Evolutionary conservation across 2,797 vertebrate species (phyloP).

Genomic region (Hybognathus amarus): DNA sequence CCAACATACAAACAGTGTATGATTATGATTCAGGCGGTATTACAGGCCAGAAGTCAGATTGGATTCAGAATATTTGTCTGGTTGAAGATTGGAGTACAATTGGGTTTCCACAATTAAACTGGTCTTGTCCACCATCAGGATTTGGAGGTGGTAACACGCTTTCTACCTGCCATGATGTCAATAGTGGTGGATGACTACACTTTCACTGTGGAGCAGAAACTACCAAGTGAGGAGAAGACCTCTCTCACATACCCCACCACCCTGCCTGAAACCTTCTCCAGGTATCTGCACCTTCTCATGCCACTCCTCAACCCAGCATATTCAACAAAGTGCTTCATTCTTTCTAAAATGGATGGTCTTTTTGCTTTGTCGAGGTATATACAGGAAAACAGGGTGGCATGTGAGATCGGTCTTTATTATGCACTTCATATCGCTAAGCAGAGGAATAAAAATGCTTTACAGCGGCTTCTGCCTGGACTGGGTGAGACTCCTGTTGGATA

Average conservation of each 20-base stretch:
- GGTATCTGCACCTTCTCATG: constrained; percentile 70
- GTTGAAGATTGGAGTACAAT: too few relatives aligned
- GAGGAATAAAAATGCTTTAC: constrained; percentile 94
- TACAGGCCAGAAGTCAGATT: too few relatives aligned
- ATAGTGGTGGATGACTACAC: constrained; percentile 96
- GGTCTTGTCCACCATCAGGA: constrained; percentile 77
- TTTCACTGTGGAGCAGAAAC: constrained; percentile 92
- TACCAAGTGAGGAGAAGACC: constrained; percentile 91
- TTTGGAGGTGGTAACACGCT: constrained; percentile 89
- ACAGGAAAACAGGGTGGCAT: constrained; percentile 93
- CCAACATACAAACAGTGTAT: too few relatives aligned
- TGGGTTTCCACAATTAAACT: background rate
- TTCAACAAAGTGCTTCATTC: background rate
- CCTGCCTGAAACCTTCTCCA: constrained; percentile 89
- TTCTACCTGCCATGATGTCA: constrained; percentile 93
- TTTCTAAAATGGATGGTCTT: background rate
- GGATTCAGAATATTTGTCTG: too few relatives aligned
- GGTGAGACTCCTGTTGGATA: constrained; percentile 75
- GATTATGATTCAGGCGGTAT: too few relatives aligned
- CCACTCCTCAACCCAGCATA: background rate
- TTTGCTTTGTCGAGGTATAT: constrained; percentile 80
- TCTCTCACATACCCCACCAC: constrained; percentile 82
- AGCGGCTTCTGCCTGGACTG: constrained; percentile 87
- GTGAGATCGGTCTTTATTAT: constrained; percentile 95
- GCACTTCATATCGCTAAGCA: constrained; percentile 93